Evolutionary conservation across 1,140 invertebrate genomes (phyloP).

Genomic region (Drosophila melanica): DNA sequence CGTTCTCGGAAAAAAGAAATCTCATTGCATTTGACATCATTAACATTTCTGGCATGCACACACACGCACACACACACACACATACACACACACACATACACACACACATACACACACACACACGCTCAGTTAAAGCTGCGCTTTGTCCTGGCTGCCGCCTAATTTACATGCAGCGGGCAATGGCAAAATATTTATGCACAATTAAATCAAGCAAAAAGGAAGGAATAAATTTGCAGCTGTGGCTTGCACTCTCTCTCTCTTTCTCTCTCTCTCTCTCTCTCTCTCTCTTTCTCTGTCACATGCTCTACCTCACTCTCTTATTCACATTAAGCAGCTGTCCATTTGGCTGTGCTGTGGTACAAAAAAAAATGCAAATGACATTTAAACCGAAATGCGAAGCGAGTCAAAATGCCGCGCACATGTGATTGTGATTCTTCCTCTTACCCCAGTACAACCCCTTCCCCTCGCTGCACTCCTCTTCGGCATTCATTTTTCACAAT

Average conservation of each 20-base stretch:
- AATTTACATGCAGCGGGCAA: constrained; percentile 68
- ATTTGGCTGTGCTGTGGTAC: constrained; percentile 44
- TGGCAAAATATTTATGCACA: constrained; percentile 79
- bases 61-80: constrained; percentile 15
- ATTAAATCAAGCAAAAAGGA: constrained; percentile 77
- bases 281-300: constrained; percentile 6
- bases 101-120: constrained; percentile 18
- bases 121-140: constrained; percentile 1
- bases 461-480: not conserved
- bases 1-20: constrained; percentile 38
- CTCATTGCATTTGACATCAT: constrained; percentile 41
- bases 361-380: constrained; percentile 47
- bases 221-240: constrained; percentile 67
- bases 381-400: constrained; percentile 44
- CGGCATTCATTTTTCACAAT: constrained; percentile 43
- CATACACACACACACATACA: constrained; percentile 20
- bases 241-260: constrained; percentile 26
- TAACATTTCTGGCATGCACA: constrained; percentile 32
- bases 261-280: constrained; percentile 12
- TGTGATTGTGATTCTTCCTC: constrained; percentile 23
- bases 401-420: constrained; percentile 37
- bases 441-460: not conserved
- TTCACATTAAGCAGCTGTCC: constrained; percentile 61
- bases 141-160: constrained; percentile 37
- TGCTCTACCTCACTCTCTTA: not conserved